phyloP scores from a whole-genome alignment of 37 sponge, comb jelly and placozoan genomes.

The Agelas oroides region DNA sequence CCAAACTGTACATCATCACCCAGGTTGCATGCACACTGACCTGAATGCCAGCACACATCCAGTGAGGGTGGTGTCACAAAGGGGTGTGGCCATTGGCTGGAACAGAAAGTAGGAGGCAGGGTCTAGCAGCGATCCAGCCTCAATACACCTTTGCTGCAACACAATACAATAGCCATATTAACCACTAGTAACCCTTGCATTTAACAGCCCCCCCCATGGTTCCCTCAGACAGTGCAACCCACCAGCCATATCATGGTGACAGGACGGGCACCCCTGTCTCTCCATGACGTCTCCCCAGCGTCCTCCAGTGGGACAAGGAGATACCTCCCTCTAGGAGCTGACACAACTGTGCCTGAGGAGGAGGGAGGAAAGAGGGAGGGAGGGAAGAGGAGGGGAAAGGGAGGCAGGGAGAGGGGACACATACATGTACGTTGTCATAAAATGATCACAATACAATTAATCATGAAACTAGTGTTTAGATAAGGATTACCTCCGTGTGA shows the following conservation, averaged over 20 bases:
- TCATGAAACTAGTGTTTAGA: too few species aligned
- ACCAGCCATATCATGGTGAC: slow-evolving; percentile 71
- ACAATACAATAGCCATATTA: not conserved
- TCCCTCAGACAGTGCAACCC: slow-evolving; percentile 1
- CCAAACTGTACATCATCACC: not conserved
- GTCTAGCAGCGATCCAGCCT: slow-evolving; percentile 34
- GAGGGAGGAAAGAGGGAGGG: too few species aligned
- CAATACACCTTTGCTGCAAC: slow-evolving; percentile 53
- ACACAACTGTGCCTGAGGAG: slow-evolving; percentile 31
- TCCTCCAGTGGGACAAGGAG: slow-evolving; percentile 43
- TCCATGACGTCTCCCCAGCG: not conserved
- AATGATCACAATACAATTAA: too few species aligned
- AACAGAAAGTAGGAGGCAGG: slow-evolving; percentile 74
- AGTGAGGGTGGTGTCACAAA: slow-evolving; percentile 40
- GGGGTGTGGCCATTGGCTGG: slow-evolving; percentile 54
- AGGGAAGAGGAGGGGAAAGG: too few species aligned
- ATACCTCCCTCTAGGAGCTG: not conserved
- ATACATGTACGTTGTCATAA: too few species aligned
- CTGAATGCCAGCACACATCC: slow-evolving; percentile 72
- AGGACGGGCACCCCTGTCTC: not conserved
- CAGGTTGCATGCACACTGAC: too few species aligned
- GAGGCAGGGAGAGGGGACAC: too few species aligned
- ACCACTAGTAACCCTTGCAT: too few species aligned
- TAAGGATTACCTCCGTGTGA: slow-evolving; percentile 21
- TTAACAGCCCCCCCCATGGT: too few species aligned